A percentile compares a stretch with the other conserved stretches of the same genome.
These are phyloP conservation scores for Oscheius myriophilus DNA, from an alignment of 2,888 invertebrate species.

Conservation along the genomic window DNA sequence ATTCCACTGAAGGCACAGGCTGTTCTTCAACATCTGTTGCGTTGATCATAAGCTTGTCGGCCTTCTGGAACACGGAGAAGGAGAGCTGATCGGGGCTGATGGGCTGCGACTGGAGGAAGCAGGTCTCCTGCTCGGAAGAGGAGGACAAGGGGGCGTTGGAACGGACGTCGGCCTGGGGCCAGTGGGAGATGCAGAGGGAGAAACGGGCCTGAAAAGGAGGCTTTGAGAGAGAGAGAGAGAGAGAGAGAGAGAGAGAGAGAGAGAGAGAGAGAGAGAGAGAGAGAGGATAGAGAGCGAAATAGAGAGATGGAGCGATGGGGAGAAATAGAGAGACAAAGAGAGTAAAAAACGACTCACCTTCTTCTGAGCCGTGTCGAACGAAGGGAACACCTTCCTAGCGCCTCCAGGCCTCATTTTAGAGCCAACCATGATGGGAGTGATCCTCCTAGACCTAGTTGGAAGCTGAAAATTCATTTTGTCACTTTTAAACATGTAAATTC, in stretches of 20 bases:
- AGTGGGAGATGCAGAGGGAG: conserved; percentile 41
- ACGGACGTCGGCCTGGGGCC: conserved; percentile 33
- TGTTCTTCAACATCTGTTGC: conserved; percentile 35
- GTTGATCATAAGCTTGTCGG: conserved; percentile 38
- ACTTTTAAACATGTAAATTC: not conserved
- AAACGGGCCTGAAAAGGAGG: conserved; percentile 32
- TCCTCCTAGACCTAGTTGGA: conserved; percentile 30
- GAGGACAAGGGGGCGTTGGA: conserved; percentile 36
- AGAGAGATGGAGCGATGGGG: too few species aligned
- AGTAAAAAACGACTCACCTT: conserved; percentile 24
- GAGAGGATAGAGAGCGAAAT: conserved; percentile 1
- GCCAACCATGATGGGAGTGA: conserved; percentile 45
- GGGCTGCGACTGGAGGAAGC: conserved; percentile 47
- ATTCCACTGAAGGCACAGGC: conserved; percentile 39
- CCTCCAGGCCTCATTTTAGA: conserved; percentile 36
- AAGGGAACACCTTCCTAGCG: conserved; percentile 44
- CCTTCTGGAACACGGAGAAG: conserved; percentile 43
- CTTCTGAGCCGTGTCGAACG: conserved; percentile 36
- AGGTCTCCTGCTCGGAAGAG: conserved; percentile 29
- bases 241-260: conserved; percentile 2
- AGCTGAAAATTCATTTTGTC: not conserved
- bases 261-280: not conserved
- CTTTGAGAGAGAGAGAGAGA: not conserved
- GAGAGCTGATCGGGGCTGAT: conserved; percentile 45
- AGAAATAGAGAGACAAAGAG: not conserved